Evolutionary conservation across 2,113 vertebrate genomes (phyloP), one percentile per base, ranked within the genome.

Genomic region (Sinocyclocheilus anophthalmus): DNA sequence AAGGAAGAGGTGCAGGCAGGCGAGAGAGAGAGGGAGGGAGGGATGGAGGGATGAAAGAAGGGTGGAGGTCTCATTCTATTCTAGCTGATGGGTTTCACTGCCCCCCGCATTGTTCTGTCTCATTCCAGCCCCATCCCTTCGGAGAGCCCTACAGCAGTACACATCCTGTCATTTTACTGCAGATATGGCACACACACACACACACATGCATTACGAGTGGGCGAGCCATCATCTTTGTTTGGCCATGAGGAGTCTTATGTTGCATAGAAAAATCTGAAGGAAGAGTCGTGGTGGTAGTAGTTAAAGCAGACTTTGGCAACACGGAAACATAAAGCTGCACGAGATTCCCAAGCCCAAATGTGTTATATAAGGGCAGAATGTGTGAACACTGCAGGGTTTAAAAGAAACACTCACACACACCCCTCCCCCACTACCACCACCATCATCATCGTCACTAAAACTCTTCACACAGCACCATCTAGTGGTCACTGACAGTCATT

Each of bases 381-480:
- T 24, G 55, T 81, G 84, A 77, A 81, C 61, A 53, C 76, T 83
- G 76, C 61, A 85, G 81, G 18, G 61, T 89, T 90, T 77, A 48
- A 59, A 39, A 84, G 85, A 75, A 81, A 65, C 61, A 63, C 61
- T 1, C n/a, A n/a, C 57, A 69, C 65, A 57, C 89, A 73, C 84
- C 77, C 86, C 79, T 57, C 82, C 75, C 90, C 73, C 73, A 5
- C 20, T 7, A 13, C 76, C 85, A 20, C 76, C 22, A 61, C 61
- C 61, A 69, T n/a, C 78, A 81, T 81, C 82, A 89, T 84, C 82
- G 81, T n/a, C 87, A 87, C 85, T 90, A 94, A 94, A 92, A 90
- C 89, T 91, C 94, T 90, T 93, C 93, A 93, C 93, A 85, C 75
- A 92, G 93, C 94, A 92, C 95, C 95, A 95, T 93, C 95, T 93